These are phyloP conservation scores for Synchiropus splendidus DNA, from an alignment of 2,113 vertebrate species.

Conservation along the genomic window DNA sequence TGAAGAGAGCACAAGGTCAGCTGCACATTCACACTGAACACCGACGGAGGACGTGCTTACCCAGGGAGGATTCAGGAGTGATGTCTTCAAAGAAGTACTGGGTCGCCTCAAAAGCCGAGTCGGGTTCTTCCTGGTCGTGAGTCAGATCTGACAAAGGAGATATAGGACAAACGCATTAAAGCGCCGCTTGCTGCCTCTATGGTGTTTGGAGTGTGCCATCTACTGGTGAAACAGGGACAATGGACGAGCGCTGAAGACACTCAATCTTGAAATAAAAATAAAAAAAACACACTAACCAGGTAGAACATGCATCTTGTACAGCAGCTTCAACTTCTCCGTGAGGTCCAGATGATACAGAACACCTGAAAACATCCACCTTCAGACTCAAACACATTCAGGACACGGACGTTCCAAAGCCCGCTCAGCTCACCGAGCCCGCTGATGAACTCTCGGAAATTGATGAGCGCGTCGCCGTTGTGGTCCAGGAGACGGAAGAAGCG, in stretches of 20 bases:
- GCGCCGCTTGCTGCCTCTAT: too few relatives aligned
- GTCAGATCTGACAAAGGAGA: constrained; percentile 58
- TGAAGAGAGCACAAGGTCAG: constrained; percentile 21
- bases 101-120: constrained; percentile 95
- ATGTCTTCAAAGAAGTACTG: constrained; percentile 99
- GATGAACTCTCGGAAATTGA: constrained; percentile 96
- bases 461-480: constrained; percentile 84
- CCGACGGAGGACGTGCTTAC: constrained; percentile 46
- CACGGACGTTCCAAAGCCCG: not conserved
- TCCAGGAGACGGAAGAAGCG: constrained; percentile 86
- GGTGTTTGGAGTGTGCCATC: too few relatives aligned
- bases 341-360: constrained; percentile 88
- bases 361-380: constrained; percentile 56
- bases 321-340: constrained; percentile 87
- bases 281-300: too few relatives aligned
- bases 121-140: constrained; percentile 87
- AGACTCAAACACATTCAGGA: not conserved
- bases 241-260: too few relatives aligned
- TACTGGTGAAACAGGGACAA: too few relatives aligned
- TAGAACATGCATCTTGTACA: constrained; percentile 92
- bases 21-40: not conserved
- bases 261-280: too few relatives aligned
- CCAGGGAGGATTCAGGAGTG: constrained; percentile 84
- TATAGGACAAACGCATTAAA: too few relatives aligned
- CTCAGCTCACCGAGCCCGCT: constrained; percentile 76